Evolutionary conservation across 1,140 invertebrate species (phyloP).

Genomic region (Nasonia longicornis): DNA sequence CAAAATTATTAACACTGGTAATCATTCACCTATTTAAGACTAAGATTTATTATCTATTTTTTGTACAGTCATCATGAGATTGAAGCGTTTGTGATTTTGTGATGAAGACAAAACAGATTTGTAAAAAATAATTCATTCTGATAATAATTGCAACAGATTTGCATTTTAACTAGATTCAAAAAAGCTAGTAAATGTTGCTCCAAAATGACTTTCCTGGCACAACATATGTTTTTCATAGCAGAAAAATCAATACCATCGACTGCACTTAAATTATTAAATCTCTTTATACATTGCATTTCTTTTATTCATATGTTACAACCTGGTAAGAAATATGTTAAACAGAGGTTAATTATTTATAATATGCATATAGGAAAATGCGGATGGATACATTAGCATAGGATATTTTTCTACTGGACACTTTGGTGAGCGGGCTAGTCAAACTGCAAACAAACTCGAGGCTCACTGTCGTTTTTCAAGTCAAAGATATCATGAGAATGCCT

Average conservation of each 20-base stretch:
- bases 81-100: too few relatives aligned
- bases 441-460: neutral
- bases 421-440: neutral
- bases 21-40: neutral
- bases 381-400: neutral
- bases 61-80: too few relatives aligned
- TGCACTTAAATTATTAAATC: too few relatives aligned
- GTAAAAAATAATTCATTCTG: too few relatives aligned
- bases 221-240: too few relatives aligned
- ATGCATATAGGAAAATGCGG: neutral
- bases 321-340: conserved; percentile 9
- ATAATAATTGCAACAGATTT: too few relatives aligned
- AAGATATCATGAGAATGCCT: neutral
- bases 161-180: too few relatives aligned
- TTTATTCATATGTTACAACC: neutral
- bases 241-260: too few relatives aligned
- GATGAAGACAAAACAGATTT: too few relatives aligned
- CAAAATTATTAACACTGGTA: neutral
- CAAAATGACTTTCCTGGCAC: too few relatives aligned
- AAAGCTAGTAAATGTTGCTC: too few relatives aligned
- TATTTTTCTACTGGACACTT: neutral
- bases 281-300: neutral
- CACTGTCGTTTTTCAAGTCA: neutral
- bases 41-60: neutral
- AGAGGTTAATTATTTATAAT: conserved; percentile 29